Base-by-base conservation (phyloP, 2,797 vertebrate genomes). In the Triplophysa yarkandensis region DNA sequence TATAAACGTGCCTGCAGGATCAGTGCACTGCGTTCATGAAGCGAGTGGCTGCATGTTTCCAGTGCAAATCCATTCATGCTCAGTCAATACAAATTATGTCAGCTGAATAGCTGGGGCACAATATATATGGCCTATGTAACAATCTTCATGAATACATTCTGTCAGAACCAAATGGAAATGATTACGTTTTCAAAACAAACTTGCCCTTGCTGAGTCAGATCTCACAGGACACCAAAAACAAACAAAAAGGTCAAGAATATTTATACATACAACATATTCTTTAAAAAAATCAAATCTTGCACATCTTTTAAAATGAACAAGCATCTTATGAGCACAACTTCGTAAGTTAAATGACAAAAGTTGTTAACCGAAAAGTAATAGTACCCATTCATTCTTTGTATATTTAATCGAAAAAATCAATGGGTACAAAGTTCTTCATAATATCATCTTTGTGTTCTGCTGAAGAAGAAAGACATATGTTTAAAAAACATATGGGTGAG, bases 21-120 rank as follows among this genome's bases (percentile, higher is more conserved):
- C 78, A 81, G 81, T 76, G 57, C 72, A 81, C 83, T 82, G 82
- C 16, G 3, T 43, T 63, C 17, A 43, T 77, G 77, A 79, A 82
- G 82, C 90, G 86, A 87, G 90, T 87, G 83, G 83, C 80, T 87
- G 86, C 91, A 90, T 81, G 89, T 84, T 86, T 88, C 72, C 74
- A 71, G 80, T 83, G 78, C 73, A 85, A 81, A 85, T 88, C 83
- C 62, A 57, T 44, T 7, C 71, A 66, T 23, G 44, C 71, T 77
- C 65, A 52, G 70, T 64, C 57, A 72, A 52, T 39, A 57, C 55
- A 74, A 11, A 72, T 36, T 46, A 9, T 54, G 19, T 46, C 19
- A 27, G 52, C 58, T 57, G 13, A 63, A 41, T 74, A 13, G 23
- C 46, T 41, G 43, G 7, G 11, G 46, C 8, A 19, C 19, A 60